Conservation (phyloP, 2,797 vertebrate species). For the Coilia nasus region DNA sequence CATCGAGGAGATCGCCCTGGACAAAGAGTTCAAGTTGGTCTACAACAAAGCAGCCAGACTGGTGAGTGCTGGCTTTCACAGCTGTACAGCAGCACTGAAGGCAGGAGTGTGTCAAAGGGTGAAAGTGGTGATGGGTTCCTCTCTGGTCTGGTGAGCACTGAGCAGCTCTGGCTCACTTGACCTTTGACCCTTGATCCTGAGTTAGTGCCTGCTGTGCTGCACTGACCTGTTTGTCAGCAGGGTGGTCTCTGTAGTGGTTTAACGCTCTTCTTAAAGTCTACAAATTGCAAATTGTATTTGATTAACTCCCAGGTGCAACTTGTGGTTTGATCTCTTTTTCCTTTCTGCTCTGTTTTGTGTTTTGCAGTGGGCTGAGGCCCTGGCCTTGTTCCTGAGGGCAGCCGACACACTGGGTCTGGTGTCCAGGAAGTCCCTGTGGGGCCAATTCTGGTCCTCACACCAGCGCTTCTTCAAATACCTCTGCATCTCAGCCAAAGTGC, state of each 20-base stretch:
- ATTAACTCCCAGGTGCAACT: background rate
- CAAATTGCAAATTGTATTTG: no score
- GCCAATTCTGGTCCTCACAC: slow-evolving; percentile 97
- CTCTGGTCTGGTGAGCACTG: background rate
- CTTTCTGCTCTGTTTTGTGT: background rate
- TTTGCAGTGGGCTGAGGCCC: slow-evolving; percentile 92
- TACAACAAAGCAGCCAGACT: slow-evolving; percentile 93
- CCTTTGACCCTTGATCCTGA: background rate
- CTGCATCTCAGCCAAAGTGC: slow-evolving; percentile 95
- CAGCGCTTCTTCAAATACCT: slow-evolving; percentile 99
- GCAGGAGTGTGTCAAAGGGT: background rate
- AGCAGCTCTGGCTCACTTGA: background rate
- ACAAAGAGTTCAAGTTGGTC: slow-evolving; percentile 86
- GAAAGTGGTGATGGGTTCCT: background rate
- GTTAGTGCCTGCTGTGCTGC: background rate
- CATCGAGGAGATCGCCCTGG: slow-evolving; percentile 93
- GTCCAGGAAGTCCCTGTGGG: slow-evolving; percentile 95
- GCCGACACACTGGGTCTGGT: slow-evolving; percentile 89
- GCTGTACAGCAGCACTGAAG: background rate
- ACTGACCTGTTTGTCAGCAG: background rate
- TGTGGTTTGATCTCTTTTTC: background rate
- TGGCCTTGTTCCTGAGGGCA: slow-evolving; percentile 87
- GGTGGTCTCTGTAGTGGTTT: background rate
- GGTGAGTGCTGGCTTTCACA: slow-evolving; percentile 73
- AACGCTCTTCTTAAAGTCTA: background rate